Percentiles rank a stretch among this genome's conserved stretches.
Conservation (phyloP, 2,113 vertebrate genomes). For the Centrocercus urophasianus region DNA sequence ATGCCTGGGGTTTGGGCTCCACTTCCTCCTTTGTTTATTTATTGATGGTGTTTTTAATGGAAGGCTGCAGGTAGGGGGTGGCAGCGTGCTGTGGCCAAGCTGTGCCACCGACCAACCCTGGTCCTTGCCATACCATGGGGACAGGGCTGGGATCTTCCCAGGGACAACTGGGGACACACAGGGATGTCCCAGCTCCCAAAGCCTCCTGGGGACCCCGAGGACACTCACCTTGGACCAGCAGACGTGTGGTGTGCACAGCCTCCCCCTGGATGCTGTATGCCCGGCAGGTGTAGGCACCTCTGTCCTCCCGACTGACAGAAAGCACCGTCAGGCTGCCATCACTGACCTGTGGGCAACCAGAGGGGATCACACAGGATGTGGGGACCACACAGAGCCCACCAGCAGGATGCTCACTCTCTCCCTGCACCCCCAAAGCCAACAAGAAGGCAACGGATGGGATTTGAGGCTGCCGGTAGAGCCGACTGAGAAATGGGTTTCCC, state of each 20-base stretch:
- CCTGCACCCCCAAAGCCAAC: not conserved
- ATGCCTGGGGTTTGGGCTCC: not conserved
- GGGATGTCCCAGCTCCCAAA: not conserved
- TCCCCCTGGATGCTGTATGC: conserved; percentile 98
- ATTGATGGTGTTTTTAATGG: not conserved
- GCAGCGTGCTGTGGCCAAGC: not conserved
- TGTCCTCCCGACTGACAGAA: conserved; percentile 89
- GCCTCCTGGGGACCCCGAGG: not conserved
- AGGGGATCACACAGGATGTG: not conserved
- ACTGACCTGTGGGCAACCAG: conserved; percentile 80
- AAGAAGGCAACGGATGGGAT: not conserved
- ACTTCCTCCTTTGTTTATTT: conserved; percentile 9
- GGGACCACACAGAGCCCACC: not conserved
- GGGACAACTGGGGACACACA: not conserved
- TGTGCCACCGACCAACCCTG: not conserved
- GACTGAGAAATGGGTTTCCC: conserved; percentile 52
- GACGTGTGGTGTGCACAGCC: conserved; percentile 93
- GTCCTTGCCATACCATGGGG: not conserved
- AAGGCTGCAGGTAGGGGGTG: not conserved
- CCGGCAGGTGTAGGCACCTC: conserved; percentile 95
- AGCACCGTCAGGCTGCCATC: conserved; percentile 93
- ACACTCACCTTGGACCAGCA: conserved; percentile 93
- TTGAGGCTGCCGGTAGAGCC: not conserved
- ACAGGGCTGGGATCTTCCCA: not conserved
- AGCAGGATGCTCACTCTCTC: not conserved